Conservation (phyloP, 1,140 invertebrate genomes). For the Drosophila aff. region DNA sequence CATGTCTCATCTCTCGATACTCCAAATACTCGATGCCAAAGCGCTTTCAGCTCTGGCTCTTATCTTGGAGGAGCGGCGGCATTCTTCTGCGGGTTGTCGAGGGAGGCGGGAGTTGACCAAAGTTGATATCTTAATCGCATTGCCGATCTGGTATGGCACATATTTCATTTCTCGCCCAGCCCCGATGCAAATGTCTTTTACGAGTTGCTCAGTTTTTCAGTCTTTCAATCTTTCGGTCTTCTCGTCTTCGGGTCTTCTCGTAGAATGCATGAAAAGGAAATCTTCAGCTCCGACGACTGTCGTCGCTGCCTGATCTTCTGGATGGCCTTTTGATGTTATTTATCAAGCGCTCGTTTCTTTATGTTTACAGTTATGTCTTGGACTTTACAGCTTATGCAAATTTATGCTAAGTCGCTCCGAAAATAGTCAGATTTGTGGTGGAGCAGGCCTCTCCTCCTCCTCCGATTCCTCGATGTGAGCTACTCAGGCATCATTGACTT, state of each 20-base stretch:
- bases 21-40: slow-evolving; percentile 6
- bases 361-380: slow-evolving; percentile 75
- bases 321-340: slow-evolving; percentile 53
- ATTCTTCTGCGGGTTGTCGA: slow-evolving; percentile 20
- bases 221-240: neutral
- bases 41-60: slow-evolving; percentile 32
- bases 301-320: slow-evolving; percentile 28
- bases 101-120: slow-evolving; percentile 19
- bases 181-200: slow-evolving; percentile 44
- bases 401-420: slow-evolving; percentile 65
- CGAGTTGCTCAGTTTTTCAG: slow-evolving; percentile 1
- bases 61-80: slow-evolving; percentile 64
- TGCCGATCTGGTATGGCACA: slow-evolving; percentile 65
- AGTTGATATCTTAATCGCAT: slow-evolving; percentile 81
- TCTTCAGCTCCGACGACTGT: slow-evolving; percentile 12
- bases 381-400: slow-evolving; percentile 74
- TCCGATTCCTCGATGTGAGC: slow-evolving; percentile 11
- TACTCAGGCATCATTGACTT: slow-evolving; percentile 35
- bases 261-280: slow-evolving; percentile 62
- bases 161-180: slow-evolving; percentile 56
- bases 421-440: slow-evolving; percentile 41
- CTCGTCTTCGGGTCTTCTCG: neutral
- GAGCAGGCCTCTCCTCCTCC: neutral
- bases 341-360: slow-evolving; percentile 74
- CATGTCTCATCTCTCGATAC: slow-evolving; percentile 12